phyloP scores from a whole-genome alignment of 2,888 invertebrate genomes.

The Orthosia gracilis region DNA sequence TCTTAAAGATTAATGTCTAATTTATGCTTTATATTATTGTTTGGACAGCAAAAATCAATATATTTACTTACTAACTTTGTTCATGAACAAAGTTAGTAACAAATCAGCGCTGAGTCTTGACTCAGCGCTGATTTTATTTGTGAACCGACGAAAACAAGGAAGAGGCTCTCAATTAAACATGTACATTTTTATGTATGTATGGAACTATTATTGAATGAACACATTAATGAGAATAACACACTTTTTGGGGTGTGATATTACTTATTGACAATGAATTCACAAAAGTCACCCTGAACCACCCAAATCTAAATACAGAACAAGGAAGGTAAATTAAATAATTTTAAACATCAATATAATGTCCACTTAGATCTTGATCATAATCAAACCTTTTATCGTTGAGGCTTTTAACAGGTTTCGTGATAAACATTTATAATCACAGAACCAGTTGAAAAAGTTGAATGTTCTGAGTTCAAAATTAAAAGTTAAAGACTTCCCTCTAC shows the following conservation, averaged over 20 bases:
- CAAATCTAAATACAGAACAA: neutral
- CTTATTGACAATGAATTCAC: no score
- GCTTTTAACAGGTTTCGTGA: slow-evolving; percentile 11
- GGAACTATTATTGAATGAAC: no score
- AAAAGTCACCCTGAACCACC: no score
- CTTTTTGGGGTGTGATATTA: no score
- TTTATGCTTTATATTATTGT: no score
- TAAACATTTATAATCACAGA: neutral
- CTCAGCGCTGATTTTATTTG: neutral
- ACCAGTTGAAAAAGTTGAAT: neutral
- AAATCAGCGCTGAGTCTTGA: no score
- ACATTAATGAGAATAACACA: no score
- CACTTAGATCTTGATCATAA: neutral
- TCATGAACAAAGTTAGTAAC: no score
- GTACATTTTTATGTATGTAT: no score
- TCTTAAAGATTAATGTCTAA: neutral
- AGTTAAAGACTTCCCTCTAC: neutral
- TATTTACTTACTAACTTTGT: neutral
- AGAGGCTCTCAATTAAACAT: no score
- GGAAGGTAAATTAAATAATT: neutral
- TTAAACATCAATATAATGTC: neutral
- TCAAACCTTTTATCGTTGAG: neutral
- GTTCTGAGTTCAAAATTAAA: neutral
- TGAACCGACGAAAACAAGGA: no score
- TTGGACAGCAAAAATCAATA: no score